Evolutionary conservation across 2,113 vertebrate genomes (phyloP).

Genomic region (Prionailurus viverrinus): DNA sequence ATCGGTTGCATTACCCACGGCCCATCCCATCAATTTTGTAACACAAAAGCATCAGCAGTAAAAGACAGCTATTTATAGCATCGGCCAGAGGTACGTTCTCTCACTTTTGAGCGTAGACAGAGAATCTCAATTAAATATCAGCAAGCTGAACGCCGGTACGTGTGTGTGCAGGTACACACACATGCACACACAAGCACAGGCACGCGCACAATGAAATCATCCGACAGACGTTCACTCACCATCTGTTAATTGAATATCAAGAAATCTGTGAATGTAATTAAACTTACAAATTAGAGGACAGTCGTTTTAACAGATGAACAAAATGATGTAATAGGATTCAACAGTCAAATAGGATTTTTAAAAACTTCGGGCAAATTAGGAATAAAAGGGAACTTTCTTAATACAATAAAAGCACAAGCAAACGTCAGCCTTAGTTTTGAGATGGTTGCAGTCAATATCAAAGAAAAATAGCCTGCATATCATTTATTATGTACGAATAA

Average conservation of each 20-base stretch:
- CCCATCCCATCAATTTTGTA: accelerated
- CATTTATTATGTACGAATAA: background rate
- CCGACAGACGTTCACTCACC: background rate
- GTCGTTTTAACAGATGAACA: background rate
- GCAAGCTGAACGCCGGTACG: accelerated
- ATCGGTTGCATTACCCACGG: accelerated
- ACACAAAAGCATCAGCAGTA: background rate
- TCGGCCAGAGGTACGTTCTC: background rate
- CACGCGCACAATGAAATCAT: no score
- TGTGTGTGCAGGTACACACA: accelerated
- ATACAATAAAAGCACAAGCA: background rate
- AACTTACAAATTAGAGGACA: background rate
- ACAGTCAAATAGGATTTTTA: background rate
- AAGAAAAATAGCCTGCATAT: background rate
- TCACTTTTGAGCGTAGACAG: background rate
- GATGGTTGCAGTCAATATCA: background rate
- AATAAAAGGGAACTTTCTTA: background rate
- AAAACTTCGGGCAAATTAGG: background rate
- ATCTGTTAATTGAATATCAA: background rate
- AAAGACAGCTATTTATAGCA: background rate
- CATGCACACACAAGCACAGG: accelerated
- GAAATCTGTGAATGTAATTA: background rate
- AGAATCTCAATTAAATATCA: background rate
- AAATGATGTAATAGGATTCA: background rate
- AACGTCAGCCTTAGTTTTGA: background rate